These are phyloP conservation scores for Pangasius mekongensis DNA, from an alignment of 2,797 vertebrate species.

Conservation along the genomic window DNA sequence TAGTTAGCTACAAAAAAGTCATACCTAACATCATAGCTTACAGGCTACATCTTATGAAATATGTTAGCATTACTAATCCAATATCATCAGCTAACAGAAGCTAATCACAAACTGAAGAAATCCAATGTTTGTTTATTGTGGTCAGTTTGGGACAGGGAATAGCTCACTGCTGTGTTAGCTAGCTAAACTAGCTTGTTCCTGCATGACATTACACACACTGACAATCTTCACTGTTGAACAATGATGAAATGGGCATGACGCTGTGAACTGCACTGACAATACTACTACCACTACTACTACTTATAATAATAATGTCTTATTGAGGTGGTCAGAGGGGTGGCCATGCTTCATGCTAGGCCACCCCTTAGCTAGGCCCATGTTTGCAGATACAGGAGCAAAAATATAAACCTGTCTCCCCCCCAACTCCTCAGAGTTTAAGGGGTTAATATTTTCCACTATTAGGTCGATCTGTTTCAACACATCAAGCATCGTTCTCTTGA, in stretches of 20 bases:
- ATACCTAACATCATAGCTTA: not conserved
- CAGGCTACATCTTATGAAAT: not conserved
- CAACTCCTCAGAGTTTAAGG: not conserved
- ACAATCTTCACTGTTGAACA: not conserved
- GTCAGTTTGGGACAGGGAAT: not conserved
- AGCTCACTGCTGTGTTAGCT: not conserved
- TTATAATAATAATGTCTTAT: not conserved
- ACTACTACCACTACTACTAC: not conserved
- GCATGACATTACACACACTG: not conserved
- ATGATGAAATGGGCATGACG: not conserved
- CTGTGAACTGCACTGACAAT: not conserved
- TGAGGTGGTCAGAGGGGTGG: not conserved
- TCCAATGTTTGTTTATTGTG: not conserved
- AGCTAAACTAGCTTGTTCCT: not conserved
- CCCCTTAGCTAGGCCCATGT: not conserved
- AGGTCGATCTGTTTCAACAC: slow-evolving; percentile 73
- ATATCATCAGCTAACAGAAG: not conserved
- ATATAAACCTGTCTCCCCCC: not conserved
- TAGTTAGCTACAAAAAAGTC: no score
- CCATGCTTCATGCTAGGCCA: not conserved
- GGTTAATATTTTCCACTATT: slow-evolving; percentile 67
- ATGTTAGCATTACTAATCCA: not conserved
- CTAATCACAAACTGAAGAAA: not conserved
- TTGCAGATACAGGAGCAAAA: not conserved
- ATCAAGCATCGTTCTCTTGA: slow-evolving; percentile 61